Evolutionary conservation across 2,113 vertebrate species (phyloP).

Genomic region (Solea solea): DNA sequence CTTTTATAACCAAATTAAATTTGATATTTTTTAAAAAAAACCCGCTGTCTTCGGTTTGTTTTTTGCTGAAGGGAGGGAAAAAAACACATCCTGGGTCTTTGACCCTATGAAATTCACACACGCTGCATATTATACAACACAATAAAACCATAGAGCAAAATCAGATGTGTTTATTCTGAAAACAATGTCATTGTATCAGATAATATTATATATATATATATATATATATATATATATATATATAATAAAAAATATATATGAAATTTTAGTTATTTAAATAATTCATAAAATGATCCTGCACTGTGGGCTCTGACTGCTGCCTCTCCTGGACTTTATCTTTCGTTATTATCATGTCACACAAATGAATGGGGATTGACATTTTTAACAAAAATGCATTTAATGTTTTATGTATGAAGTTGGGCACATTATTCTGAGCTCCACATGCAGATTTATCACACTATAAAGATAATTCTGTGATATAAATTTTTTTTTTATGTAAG

Average conservation of each 20-base stretch:
- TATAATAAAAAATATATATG: no score
- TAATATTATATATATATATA: no score
- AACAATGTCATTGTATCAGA: no score
- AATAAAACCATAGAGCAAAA: no score
- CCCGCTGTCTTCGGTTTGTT: background rate
- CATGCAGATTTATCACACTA: background rate
- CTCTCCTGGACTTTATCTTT: constrained; percentile 14
- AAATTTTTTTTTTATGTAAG: background rate
- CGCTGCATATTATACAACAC: no score
- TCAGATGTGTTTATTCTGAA: no score
- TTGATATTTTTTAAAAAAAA: constrained; percentile 90
- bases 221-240: no score
- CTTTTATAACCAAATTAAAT: constrained; percentile 94
- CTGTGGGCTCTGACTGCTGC: constrained; percentile 1
- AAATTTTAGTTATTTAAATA: background rate
- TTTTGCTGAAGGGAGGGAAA: background rate
- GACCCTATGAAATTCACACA: no score
- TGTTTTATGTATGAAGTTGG: background rate
- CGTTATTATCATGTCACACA: constrained; percentile 12
- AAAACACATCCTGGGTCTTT: no score
- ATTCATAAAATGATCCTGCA: constrained; percentile 1
- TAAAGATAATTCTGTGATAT: background rate
- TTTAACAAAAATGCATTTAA: constrained; percentile 7
- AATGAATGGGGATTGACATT: background rate
- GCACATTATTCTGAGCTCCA: background rate